These are phyloP conservation scores for Leptoteleia sp. DNA, from an alignment of 1,140 invertebrate genomes.

Conservation along the genomic window DNA sequence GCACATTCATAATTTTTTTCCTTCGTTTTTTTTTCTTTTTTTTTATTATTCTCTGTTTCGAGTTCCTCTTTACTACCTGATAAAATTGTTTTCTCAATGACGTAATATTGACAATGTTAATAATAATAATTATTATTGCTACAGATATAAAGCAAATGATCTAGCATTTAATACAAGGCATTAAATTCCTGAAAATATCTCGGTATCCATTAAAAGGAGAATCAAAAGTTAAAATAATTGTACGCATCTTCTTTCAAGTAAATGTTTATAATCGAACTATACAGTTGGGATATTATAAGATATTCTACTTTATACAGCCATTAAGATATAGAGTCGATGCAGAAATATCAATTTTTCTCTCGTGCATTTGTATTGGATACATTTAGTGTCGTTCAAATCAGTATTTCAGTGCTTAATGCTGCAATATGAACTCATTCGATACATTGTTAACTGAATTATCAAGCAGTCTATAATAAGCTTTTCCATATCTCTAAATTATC, in stretches of 20 bases:
- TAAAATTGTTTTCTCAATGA: conserved; percentile 15
- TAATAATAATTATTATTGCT: conserved; percentile 11
- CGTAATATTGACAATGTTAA: conserved; percentile 7
- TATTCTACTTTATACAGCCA: conserved; percentile 34
- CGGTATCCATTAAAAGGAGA: conserved; percentile 12
- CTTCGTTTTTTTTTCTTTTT: too few relatives aligned
- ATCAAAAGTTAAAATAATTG: conserved; percentile 16
- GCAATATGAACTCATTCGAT: conserved; percentile 30
- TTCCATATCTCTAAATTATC: conserved; percentile 40
- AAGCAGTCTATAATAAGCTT: conserved; percentile 27
- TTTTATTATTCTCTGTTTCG: too few relatives aligned
- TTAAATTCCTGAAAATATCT: conserved; percentile 5
- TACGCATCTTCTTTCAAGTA: conserved; percentile 18
- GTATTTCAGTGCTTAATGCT: conserved; percentile 17
- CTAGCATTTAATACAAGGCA: neutral
- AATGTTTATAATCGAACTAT: conserved; percentile 10
- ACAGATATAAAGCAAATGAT: too few relatives aligned
- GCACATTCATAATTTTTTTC: conserved; percentile 19
- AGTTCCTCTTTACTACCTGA: neutral
- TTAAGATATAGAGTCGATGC: conserved; percentile 24
- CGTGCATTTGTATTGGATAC: conserved; percentile 31
- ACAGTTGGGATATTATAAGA: conserved; percentile 20
- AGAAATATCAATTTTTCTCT: conserved; percentile 40
- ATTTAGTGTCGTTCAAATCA: conserved; percentile 33
- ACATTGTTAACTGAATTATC: conserved; percentile 53